Conservation (phyloP, 2,113 vertebrate genomes). For the Numenius arquata region DNA sequence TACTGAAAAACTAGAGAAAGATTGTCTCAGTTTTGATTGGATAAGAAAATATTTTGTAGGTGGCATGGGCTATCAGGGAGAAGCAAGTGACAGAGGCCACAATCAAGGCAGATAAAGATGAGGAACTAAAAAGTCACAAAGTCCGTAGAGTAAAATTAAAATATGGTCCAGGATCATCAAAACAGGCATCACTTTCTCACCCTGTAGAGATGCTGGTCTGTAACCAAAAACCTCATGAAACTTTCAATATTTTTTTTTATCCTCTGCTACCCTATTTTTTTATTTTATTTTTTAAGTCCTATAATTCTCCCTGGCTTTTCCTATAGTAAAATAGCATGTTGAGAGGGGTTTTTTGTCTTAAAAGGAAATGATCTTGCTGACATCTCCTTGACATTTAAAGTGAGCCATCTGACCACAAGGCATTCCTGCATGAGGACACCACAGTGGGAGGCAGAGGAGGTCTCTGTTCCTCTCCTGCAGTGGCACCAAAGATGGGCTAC, state of each 20-base stretch:
- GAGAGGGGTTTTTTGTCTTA: not conserved
- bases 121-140: not conserved
- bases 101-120: not conserved
- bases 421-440: not conserved
- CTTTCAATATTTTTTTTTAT: not conserved
- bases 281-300: not conserved
- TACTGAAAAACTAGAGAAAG: not conserved
- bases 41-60: not conserved
- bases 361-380: not conserved
- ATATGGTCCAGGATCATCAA: not conserved
- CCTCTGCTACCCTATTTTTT: fast-evolving
- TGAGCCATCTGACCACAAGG: fast-evolving
- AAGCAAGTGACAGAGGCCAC: not conserved
- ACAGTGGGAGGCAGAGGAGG: not conserved
- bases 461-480: not conserved
- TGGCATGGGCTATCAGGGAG: not conserved
- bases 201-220: not conserved
- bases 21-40: not conserved
- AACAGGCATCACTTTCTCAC: not conserved
- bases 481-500: not conserved
- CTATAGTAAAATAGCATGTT: not conserved
- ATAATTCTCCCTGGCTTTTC: not conserved
- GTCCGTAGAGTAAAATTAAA: not conserved
- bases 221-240: not conserved
- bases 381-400: not conserved